These are phyloP conservation scores for Myripristis jacobus DNA, from an alignment of 2,797 vertebrate species.

Conservation along the genomic window DNA sequence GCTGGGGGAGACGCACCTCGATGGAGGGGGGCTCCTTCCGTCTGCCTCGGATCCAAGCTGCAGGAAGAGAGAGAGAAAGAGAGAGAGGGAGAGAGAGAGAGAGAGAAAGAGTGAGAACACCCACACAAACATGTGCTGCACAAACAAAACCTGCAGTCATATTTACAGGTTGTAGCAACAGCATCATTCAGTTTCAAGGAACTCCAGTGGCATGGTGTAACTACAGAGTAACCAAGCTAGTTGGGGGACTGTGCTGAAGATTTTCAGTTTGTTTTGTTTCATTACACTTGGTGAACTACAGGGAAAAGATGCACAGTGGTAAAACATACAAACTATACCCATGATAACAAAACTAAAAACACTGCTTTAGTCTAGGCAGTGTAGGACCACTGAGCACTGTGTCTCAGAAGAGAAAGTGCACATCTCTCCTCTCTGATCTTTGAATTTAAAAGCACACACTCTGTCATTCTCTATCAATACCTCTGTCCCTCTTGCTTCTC, in stretches of 20 bases:
- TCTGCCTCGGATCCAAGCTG: conserved; percentile 97
- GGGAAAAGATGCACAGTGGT: conserved; percentile 38
- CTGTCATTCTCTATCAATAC: conserved; percentile 68
- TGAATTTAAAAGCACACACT: conserved; percentile 65
- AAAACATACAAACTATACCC: conserved; percentile 27
- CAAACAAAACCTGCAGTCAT: conserved; percentile 74
- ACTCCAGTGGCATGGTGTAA: conserved; percentile 40
- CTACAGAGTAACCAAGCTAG: conserved; percentile 35
- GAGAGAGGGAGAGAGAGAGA: conserved; percentile 3
- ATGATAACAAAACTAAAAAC: conserved; percentile 42
- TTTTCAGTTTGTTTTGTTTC: conserved; percentile 39
- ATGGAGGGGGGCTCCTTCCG: conserved; percentile 91
- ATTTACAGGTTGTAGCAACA: conserved; percentile 66
- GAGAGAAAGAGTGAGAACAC: conserved; percentile 68
- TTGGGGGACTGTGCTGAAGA: conserved; percentile 8
- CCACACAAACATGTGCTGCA: conserved; percentile 71
- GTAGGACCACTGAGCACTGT: conserved; percentile 37
- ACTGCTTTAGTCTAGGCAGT: conserved; percentile 49
- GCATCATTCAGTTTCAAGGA: conserved; percentile 54
- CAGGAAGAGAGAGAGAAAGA: conserved; percentile 69
- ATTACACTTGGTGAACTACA: conserved; percentile 46
- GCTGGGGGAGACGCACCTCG: conserved; percentile 85
- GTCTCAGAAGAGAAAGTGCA: conserved; percentile 53
- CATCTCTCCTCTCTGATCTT: conserved; percentile 62
- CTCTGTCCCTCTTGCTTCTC: conserved; percentile 61